These are phyloP conservation scores for Tamandua tetradactyla DNA, from an alignment of 2,797 vertebrate genomes.

Conservation along the genomic window DNA sequence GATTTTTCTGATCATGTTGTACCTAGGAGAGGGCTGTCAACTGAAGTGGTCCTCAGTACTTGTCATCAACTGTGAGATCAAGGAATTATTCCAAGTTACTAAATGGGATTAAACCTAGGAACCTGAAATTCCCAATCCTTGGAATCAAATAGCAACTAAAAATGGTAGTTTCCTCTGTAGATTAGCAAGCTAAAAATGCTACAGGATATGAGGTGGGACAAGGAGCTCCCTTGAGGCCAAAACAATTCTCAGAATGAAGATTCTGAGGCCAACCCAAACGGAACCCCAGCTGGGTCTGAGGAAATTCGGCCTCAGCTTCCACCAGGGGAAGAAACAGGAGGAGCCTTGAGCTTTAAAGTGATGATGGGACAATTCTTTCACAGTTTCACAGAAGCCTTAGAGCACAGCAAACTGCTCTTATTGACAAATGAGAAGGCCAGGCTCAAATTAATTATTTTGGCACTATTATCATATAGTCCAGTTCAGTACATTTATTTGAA, in stretches of 20 bases:
- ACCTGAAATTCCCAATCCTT: not conserved
- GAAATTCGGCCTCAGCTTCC: slow-evolving; percentile 39
- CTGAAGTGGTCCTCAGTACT: not conserved
- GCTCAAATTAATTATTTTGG: slow-evolving; percentile 31
- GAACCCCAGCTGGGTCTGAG: slow-evolving; percentile 41
- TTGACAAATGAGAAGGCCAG: slow-evolving; percentile 21
- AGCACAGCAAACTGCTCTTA: not conserved
- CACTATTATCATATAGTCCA: not conserved
- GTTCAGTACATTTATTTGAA: not conserved
- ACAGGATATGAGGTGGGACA: slow-evolving; percentile 53
- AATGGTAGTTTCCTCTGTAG: slow-evolving; percentile 35
- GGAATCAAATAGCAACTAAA: slow-evolving; percentile 23
- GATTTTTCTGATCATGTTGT: not conserved
- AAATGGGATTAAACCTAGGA: slow-evolving; percentile 8
- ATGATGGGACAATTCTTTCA: not conserved
- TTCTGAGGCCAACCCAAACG: not conserved
- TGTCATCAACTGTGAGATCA: not conserved
- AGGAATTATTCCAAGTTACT: slow-evolving; percentile 21
- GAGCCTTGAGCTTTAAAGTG: not conserved
- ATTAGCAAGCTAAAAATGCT: not conserved
- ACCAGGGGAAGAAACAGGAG: not conserved
- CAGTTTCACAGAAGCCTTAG: not conserved
- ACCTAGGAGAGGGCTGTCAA: not conserved
- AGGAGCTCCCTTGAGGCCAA: not conserved
- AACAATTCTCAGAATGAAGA: slow-evolving; percentile 41